Percentiles rank a stretch among this genome's conserved stretches.
These are phyloP conservation scores for Tenebrio molitor DNA, from an alignment of 1,140 invertebrate species.

Conservation along the genomic window DNA sequence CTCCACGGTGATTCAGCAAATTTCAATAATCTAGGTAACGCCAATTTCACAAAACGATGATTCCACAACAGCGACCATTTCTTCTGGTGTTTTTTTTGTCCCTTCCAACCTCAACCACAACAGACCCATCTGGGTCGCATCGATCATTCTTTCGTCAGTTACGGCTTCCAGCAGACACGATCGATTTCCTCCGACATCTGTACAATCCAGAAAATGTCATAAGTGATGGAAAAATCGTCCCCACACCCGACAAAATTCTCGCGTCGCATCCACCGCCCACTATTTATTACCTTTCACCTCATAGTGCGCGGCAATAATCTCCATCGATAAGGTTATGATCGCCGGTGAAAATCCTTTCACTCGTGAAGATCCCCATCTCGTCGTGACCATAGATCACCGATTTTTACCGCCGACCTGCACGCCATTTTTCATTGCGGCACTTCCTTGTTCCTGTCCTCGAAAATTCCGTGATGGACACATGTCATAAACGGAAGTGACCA, in stretches of 20 bases:
- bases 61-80: no score
- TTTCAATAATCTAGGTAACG: no score
- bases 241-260: no score
- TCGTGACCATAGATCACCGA: slow-evolving; percentile 34
- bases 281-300: slow-evolving; percentile 40
- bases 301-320: slow-evolving; percentile 5
- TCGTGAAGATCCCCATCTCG: not conserved
- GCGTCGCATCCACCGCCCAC: slow-evolving; percentile 22
- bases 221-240: not conserved
- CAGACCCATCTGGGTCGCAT: no score
- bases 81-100: no score
- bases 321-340: slow-evolving; percentile 32
- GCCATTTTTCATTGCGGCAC: not conserved
- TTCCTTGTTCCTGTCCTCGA: slow-evolving; percentile 4
- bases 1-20: not conserved
- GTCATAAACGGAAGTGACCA: slow-evolving; percentile 33
- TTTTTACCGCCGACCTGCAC: not conserved
- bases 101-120: no score
- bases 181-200: not conserved
- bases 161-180: no score
- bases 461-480: not conserved
- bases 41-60: no score
- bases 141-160: no score
- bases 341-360: slow-evolving; percentile 43
- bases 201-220: not conserved